Evolutionary conservation across 1,140 invertebrate genomes (phyloP).

Genomic region (Bombus cullumanus): DNA sequence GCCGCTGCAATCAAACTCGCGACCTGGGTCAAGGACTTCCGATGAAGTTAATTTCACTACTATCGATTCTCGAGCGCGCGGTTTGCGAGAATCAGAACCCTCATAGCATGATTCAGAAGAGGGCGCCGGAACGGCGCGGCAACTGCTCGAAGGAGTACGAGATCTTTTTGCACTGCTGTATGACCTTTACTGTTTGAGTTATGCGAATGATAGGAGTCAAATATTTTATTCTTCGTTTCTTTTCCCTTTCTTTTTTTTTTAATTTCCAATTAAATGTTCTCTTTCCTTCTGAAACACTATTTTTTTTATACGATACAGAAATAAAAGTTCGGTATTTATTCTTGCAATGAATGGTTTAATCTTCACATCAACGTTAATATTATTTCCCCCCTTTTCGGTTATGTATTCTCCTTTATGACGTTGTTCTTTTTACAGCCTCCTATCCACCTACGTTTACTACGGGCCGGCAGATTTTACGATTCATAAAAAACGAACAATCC

Average conservation of each 20-base stretch:
- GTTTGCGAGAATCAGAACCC: conserved; percentile 37
- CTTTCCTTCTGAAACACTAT: too few species aligned
- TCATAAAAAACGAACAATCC: not conserved
- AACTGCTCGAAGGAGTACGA: conserved; percentile 2
- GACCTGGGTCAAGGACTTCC: conserved; percentile 61
- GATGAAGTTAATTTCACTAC: conserved; percentile 12
- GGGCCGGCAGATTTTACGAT: not conserved
- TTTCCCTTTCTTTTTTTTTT: not conserved
- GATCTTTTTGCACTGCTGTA: not conserved
- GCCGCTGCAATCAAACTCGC: not conserved
- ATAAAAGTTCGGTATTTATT: too few species aligned
- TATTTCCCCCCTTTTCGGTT: too few species aligned
- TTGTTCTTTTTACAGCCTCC: not conserved
- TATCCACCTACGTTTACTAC: not conserved
- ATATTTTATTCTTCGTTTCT: not conserved
- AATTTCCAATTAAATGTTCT: not conserved
- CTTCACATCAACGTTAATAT: too few species aligned
- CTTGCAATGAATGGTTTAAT: too few species aligned
- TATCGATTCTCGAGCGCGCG: conserved; percentile 52
- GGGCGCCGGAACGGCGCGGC: conserved; percentile 41
- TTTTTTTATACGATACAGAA: too few species aligned
- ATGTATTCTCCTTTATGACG: too few species aligned
- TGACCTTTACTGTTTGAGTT: too few species aligned
- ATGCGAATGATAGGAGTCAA: not conserved
- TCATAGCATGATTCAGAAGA: conserved; percentile 52